Conservation (phyloP, 2,888 invertebrate genomes). For the Rutpela maculata region DNA sequence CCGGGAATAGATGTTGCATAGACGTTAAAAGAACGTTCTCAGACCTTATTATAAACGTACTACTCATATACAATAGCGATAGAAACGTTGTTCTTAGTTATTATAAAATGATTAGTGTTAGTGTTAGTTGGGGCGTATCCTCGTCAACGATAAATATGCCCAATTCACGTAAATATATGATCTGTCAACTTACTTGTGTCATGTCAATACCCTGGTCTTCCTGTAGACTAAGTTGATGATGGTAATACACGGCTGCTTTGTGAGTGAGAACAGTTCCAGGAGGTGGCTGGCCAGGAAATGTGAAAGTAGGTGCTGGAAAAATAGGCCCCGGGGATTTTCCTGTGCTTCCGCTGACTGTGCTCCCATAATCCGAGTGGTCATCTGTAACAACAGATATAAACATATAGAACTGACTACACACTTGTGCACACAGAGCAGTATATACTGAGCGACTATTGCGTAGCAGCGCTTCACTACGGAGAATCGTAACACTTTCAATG, state of each 20-base stretch:
- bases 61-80: no score
- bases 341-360: slow-evolving; percentile 80
- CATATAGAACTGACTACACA: neutral
- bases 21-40: no score
- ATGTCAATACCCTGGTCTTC: slow-evolving; percentile 93
- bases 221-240: slow-evolving; percentile 87
- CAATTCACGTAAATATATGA: neutral
- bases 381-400: slow-evolving; percentile 72
- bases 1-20: no score
- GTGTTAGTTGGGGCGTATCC: no score
- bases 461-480: no score
- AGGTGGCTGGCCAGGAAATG: slow-evolving; percentile 82
- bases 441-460: no score
- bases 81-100: no score
- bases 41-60: no score
- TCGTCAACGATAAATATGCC: no score
- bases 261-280: slow-evolving; percentile 82
- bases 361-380: slow-evolving; percentile 82
- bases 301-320: slow-evolving; percentile 82
- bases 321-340: slow-evolving; percentile 82
- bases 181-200: slow-evolving; percentile 79
- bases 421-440: no score
- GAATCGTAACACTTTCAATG: no score
- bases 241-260: slow-evolving; percentile 87
- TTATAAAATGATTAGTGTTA: no score